Evolutionary conservation across 2,888 invertebrate genomes (phyloP).

Genomic region (Eupithecia vulgata): DNA sequence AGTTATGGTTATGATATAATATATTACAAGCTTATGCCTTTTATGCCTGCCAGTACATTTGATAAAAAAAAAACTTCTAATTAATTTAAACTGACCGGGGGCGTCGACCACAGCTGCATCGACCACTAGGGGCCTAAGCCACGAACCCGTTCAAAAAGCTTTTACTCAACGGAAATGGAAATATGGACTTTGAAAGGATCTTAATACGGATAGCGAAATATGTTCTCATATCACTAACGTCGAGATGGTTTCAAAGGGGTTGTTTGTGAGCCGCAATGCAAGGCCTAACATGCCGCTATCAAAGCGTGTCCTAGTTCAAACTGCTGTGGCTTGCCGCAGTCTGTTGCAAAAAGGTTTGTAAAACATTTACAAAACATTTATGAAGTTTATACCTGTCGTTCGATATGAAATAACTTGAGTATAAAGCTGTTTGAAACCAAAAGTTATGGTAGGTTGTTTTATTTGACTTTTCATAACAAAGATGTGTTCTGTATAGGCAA

Average conservation of each 20-base stretch:
- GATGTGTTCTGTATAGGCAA: too few species aligned
- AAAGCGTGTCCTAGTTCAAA: conserved; percentile 54
- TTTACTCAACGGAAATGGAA: neutral
- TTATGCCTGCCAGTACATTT: too few species aligned
- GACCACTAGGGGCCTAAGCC: too few species aligned
- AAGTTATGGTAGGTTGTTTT: too few species aligned
- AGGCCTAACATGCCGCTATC: conserved; percentile 48
- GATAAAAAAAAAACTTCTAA: too few species aligned
- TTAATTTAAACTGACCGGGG: too few species aligned
- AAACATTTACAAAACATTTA: neutral
- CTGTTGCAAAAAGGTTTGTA: conserved; percentile 8
- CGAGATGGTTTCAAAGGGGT: conserved; percentile 32
- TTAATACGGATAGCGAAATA: neutral
- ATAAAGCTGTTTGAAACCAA: too few species aligned
- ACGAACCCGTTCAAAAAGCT: neutral
- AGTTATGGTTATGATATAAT: too few species aligned
- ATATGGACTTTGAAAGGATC: neutral
- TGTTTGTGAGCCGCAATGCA: conserved; percentile 42
- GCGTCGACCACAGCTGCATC: too few species aligned
- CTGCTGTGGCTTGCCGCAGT: conserved; percentile 10
- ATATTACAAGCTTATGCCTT: too few species aligned
- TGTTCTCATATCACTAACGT: neutral
- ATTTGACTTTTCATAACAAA: too few species aligned
- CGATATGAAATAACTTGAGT: neutral
- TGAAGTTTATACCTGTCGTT: neutral